These are phyloP conservation scores for Mormyrus hasselquistii DNA, from an alignment of 2,797 vertebrate species.

Conservation along the genomic window DNA sequence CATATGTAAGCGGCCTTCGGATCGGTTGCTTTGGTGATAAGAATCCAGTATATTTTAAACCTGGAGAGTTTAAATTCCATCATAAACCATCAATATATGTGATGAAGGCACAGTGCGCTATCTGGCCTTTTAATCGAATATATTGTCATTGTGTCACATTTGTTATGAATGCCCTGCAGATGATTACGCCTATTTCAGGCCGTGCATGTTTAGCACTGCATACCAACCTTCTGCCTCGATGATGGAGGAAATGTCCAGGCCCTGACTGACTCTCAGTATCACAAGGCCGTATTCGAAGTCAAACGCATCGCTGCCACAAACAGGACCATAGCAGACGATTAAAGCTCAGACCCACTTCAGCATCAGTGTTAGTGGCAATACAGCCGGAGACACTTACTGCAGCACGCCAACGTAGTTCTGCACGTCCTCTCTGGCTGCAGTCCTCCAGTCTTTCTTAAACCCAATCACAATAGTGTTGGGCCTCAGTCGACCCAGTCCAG, in stretches of 20 bases:
- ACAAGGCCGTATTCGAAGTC: slow-evolving; percentile 86
- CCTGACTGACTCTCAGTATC: slow-evolving; percentile 78
- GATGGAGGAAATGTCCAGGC: slow-evolving; percentile 84
- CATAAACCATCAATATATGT: neutral
- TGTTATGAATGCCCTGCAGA: neutral
- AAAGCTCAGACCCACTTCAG: slow-evolving; percentile 9
- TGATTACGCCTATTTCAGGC: neutral
- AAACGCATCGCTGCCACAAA: slow-evolving; percentile 76
- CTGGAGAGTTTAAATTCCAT: neutral
- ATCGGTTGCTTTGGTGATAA: neutral
- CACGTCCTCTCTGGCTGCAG: slow-evolving; percentile 54
- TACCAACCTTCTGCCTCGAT: slow-evolving; percentile 82
- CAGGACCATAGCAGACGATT: slow-evolving; percentile 7
- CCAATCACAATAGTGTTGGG: slow-evolving; percentile 90
- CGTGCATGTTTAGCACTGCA: neutral
- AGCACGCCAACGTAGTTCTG: slow-evolving; percentile 85
- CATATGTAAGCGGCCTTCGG: neutral
- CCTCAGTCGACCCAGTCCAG: slow-evolving; percentile 89
- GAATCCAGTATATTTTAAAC: neutral
- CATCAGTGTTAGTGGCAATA: neutral
- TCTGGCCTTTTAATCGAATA: neutral
- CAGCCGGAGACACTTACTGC: slow-evolving; percentile 73
- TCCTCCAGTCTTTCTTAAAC: slow-evolving; percentile 89
- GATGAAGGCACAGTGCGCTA: neutral
- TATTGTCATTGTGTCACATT: neutral